These are phyloP conservation scores for Neosilurus hyrtlii DNA, from an alignment of 2,797 vertebrate species.

Conservation along the genomic window DNA sequence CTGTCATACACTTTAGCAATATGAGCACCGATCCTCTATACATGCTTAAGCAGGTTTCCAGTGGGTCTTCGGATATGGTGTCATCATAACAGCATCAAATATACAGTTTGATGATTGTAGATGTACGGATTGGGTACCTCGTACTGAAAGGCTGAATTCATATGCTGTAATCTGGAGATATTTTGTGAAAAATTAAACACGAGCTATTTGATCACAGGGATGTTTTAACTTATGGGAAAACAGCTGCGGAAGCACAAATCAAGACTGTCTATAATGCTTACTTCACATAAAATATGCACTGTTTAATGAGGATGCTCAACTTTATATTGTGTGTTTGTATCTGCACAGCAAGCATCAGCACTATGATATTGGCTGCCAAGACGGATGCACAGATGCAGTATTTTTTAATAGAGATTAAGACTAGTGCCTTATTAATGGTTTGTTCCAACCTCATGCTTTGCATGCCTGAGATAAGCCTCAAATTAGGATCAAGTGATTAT, in stretches of 20 bases:
- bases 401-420: background rate
- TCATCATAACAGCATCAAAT: background rate
- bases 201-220: background rate
- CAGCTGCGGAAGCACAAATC: background rate
- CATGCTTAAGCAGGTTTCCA: slow-evolving; percentile 62
- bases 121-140: background rate
- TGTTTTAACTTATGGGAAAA: background rate
- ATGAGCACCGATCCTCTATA: slow-evolving; percentile 49
- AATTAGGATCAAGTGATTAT: background rate
- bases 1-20: background rate
- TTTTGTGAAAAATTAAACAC: background rate
- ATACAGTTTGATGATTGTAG: background rate
- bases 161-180: background rate
- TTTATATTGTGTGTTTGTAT: background rate
- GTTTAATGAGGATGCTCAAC: background rate
- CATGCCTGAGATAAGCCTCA: background rate
- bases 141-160: background rate
- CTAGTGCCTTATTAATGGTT: background rate
- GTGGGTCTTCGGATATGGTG: background rate
- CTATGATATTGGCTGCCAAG: background rate
- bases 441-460: background rate
- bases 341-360: background rate
- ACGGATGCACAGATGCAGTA: background rate
- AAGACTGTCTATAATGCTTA: background rate
- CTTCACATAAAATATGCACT: background rate